These are phyloP conservation scores for Heliconius ethilla DNA, from an alignment of 2,888 invertebrate species.

Conservation along the genomic window DNA sequence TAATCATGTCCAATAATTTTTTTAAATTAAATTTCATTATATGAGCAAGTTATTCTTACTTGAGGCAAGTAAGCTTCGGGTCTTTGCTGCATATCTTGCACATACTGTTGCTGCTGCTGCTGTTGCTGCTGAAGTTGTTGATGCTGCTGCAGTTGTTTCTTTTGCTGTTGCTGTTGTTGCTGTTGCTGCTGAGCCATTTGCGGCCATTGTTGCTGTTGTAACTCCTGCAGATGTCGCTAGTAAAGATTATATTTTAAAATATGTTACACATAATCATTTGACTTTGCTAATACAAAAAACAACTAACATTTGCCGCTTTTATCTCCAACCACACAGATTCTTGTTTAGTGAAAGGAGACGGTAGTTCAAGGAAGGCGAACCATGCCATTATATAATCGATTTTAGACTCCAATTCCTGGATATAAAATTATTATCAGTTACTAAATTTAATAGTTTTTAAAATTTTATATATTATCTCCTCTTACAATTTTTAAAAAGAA, in stretches of 20 bases:
- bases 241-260: conserved; percentile 32
- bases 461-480: no score
- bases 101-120: conserved; percentile 60
- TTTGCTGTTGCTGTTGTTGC: conserved; percentile 62
- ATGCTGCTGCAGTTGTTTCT: conserved; percentile 63
- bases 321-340: conserved; percentile 27
- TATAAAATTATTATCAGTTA: conserved; percentile 1
- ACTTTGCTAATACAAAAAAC: background rate
- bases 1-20: no score
- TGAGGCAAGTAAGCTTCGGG: conserved; percentile 62
- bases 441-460: background rate
- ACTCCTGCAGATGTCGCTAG: conserved; percentile 63
- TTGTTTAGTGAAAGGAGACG: conserved; percentile 23
- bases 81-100: conserved; percentile 63
- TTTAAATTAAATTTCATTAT: background rate
- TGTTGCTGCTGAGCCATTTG: conserved; percentile 58
- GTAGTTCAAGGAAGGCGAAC: conserved; percentile 27
- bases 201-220: conserved; percentile 61
- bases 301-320: conserved; percentile 25
- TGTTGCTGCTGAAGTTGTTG: conserved; percentile 65
- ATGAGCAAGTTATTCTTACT: conserved; percentile 48
- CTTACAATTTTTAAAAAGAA: background rate
- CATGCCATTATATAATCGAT: conserved; percentile 30
- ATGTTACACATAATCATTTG: background rate
- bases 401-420: conserved; percentile 23